Conservation (phyloP, 1,140 invertebrate genomes). For the Drosophila nikananu region DNA sequence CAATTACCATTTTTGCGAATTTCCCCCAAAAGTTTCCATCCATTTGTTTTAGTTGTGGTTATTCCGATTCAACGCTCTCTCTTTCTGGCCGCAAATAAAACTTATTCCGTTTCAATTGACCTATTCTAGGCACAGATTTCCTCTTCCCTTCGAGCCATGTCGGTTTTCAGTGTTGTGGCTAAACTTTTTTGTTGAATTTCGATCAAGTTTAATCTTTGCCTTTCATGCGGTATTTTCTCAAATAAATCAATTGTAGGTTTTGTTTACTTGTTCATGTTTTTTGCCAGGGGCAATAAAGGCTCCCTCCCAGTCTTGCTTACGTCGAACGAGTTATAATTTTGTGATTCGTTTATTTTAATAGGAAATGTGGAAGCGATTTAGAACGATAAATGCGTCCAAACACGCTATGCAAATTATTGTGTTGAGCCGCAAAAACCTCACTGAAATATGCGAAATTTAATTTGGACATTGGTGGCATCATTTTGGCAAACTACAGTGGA, state of each 20-base stretch:
- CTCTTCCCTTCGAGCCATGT: slow-evolving; percentile 5
- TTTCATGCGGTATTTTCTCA: slow-evolving; percentile 56
- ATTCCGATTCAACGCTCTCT: slow-evolving; percentile 57
- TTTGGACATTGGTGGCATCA: slow-evolving; percentile 25
- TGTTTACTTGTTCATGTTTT: slow-evolving; percentile 52
- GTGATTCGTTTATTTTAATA: slow-evolving; percentile 35
- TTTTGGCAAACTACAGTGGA: not conserved
- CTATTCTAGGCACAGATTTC: slow-evolving; percentile 24
- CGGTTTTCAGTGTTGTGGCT: slow-evolving; percentile 34
- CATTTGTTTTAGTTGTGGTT: slow-evolving; percentile 63
- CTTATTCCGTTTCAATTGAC: slow-evolving; percentile 56
- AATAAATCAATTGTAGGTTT: slow-evolving; percentile 56
- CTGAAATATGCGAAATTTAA: slow-evolving; percentile 28
- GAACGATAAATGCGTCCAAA: slow-evolving; percentile 56
- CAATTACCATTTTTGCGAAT: slow-evolving; percentile 57
- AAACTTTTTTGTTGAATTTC: slow-evolving; percentile 28
- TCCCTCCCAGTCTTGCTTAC: slow-evolving; percentile 14
- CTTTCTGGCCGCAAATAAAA: slow-evolving; percentile 51
- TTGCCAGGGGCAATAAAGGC: slow-evolving; percentile 13
- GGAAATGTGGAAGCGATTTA: slow-evolving; percentile 40
- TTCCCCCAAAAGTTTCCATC: slow-evolving; percentile 28
- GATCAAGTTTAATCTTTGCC: slow-evolving; percentile 51
- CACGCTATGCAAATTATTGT: slow-evolving; percentile 69
- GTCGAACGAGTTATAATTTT: slow-evolving; percentile 36
- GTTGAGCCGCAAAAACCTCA: slow-evolving; percentile 26